Base-by-base conservation (phyloP, 1,140 invertebrate genomes). In the Lepidurus arcticus region DNA sequence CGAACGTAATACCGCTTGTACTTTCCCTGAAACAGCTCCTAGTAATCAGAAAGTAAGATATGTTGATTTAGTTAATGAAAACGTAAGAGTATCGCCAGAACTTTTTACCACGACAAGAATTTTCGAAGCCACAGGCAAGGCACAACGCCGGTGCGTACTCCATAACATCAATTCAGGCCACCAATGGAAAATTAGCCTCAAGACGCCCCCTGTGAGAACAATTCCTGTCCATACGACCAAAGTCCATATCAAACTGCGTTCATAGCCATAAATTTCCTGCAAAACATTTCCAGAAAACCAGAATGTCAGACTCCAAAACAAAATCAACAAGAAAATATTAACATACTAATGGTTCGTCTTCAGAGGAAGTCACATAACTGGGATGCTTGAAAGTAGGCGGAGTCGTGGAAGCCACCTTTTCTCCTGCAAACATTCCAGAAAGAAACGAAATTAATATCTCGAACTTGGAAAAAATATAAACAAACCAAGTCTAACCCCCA, bases 101-200 rank as follows among this genome's bases (percentile, higher is more conserved):
- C 85, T 87, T 34, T 34, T 88, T 87, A 92, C 92, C 82, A 91
- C 88, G 80, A 96, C 87, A 16, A 97, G 85, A 73, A 97, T 87
- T 84, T 91, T 91, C 26, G 91, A 89, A 0, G 95, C 94, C n/a
- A 87, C 82, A 73, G 87, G 86, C 44, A 97, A 87, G 47, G 88
- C 83, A 82, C 92, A 94, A 80, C 86, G 86, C 34, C 84, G 84
- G 82, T 93, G 91, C 1, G 92, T 95, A 1, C 90, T 87, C 78
- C 92, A 90, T 24, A 97, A 86, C 81, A 91, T 87, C 85, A 92
- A 89, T 76, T 90, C 90, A 0, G 94, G 93, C 85, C 90, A 92
- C 94, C 95, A 97, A 84, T 96, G 92, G 84, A 95, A 92, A 53
- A 96, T 83, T 44, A 97, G 86, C 43, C 92, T 88, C 7, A 96